Evolutionary conservation across 2,113 vertebrate species (phyloP).

Genomic region (Epinephelus moara): DNA sequence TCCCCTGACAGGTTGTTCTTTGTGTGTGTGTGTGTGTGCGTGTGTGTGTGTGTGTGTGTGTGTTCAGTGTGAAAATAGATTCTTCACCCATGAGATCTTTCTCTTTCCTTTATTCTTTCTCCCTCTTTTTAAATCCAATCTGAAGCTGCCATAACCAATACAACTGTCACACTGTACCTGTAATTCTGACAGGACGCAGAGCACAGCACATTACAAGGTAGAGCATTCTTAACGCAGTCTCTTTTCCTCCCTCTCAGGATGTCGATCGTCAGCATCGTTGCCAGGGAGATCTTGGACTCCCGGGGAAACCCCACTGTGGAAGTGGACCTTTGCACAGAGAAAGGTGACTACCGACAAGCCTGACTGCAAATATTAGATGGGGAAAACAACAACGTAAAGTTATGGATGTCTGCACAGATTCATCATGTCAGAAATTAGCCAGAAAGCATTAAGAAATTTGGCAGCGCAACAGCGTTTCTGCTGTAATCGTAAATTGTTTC

Average conservation of each 20-base stretch:
- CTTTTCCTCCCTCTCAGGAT: conserved; percentile 72
- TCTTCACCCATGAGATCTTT: neutral
- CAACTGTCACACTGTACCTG: neutral
- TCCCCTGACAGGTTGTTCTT: conserved; percentile 16
- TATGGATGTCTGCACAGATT: neutral
- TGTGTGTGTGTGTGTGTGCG: neutral
- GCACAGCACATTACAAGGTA: neutral
- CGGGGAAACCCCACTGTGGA: conserved; percentile 96
- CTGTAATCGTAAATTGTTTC: neutral
- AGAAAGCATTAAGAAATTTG: neutral
- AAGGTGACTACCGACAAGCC: conserved; percentile 83
- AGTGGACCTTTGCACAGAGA: conserved; percentile 92
- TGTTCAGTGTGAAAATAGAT: conserved; percentile 31
- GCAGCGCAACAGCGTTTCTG: neutral
- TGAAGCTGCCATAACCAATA: neutral
- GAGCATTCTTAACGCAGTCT: neutral
- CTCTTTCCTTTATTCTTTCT: neutral
- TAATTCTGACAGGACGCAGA: neutral
- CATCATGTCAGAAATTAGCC: conserved; percentile 5
- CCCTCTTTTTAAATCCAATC: neutral
- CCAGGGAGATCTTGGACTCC: conserved; percentile 96
- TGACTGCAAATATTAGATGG: conserved; percentile 13
- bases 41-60: conserved; percentile 1
- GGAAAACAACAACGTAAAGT: too few relatives aligned
- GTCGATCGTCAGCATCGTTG: conserved; percentile 90